Conservation (phyloP, 23 tunicate genomes). For the Trididemnum miniatum region DNA sequence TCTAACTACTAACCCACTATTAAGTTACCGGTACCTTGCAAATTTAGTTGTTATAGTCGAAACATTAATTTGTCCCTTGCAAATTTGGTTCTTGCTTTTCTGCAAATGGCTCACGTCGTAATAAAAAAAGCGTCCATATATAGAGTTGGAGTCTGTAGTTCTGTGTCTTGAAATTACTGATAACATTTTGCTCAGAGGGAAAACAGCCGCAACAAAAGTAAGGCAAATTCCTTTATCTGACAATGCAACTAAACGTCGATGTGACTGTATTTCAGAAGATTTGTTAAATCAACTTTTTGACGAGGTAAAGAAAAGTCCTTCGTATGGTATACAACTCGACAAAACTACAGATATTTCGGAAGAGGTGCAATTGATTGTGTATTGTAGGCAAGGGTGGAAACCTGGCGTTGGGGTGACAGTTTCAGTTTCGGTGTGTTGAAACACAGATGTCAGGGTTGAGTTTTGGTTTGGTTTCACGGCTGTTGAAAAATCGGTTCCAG, state of each 20-base stretch:
- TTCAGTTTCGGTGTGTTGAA: too few relatives aligned
- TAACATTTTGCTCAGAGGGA: constrained; percentile 25
- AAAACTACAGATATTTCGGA: constrained; percentile 51
- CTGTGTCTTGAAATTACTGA: constrained; percentile 40
- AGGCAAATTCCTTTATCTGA: too few relatives aligned
- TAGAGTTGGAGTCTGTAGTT: constrained; percentile 30
- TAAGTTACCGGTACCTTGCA: too few relatives aligned
- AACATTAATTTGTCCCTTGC: too few relatives aligned
- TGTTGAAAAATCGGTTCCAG: too few relatives aligned
- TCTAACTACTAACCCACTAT: too few relatives aligned
- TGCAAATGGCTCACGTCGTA: constrained; percentile 8
- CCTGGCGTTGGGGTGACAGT: background rate
- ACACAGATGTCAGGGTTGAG: too few relatives aligned
- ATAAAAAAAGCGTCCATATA: constrained; percentile 41
- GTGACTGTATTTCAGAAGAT: constrained; percentile 5
- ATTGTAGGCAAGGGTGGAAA: background rate
- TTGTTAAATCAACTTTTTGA: constrained; percentile 17
- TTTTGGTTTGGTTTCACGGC: too few relatives aligned
- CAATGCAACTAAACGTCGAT: constrained; percentile 17
- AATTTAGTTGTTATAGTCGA: too few relatives aligned
- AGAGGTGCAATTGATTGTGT: constrained; percentile 53
- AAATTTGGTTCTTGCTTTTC: constrained; percentile 13
- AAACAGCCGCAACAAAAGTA: constrained; percentile 24
- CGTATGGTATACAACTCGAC: constrained; percentile 43
- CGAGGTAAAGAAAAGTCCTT: constrained; percentile 32